Evolutionary conservation across 2,888 invertebrate species (phyloP), one percentile per base, ranked within the genome.

Genomic region (Cephus rjabovi): DNA sequence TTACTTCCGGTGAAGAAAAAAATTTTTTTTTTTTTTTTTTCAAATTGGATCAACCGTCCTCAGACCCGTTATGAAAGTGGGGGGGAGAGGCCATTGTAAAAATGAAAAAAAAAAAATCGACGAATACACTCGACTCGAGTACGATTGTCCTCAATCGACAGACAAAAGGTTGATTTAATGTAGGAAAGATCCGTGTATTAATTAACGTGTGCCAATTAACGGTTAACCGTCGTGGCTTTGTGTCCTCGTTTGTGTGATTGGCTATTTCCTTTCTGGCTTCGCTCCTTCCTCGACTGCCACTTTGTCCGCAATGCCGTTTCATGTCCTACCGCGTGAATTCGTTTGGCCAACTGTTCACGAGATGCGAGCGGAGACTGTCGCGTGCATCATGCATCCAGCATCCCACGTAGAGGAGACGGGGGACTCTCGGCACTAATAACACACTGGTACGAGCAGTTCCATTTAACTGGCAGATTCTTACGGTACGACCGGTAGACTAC

Each of bases 201-300:
- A 87, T 83, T 83, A 87, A 86, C 84, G 82, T 81, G 79, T 77
- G 83, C 84, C 85, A 87, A 87, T 87, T 87, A 87, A 84, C 82
- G 77, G 77, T 68, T 75, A 75, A 78, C 80, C 81, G 82, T 81
- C 79, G 80, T 74, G 80, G 83, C 84, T 86, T 87, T 87, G 84
- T 85, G 80, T 81, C 80, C 84, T 84, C 81, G 83, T 86, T 86
- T 83, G 82, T 79, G 78, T 81, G 86, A 87, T 87, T 84, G 84
- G 82, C 82, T 83, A 83, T 85, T 87, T 85, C 83, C 85, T 84
- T 86, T 81, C 77, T 75, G 79, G 78, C 81, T 81, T 79, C 78
- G 74, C 74, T 74, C 40, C 75, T 79, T 73, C 70, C 70, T 30
- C 70, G 70, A 12, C 33, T 15, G 70, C 31, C 70, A 33, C 40